Evolutionary conservation across 1,140 invertebrate species (phyloP).

Genomic region (Drosophila tani): DNA sequence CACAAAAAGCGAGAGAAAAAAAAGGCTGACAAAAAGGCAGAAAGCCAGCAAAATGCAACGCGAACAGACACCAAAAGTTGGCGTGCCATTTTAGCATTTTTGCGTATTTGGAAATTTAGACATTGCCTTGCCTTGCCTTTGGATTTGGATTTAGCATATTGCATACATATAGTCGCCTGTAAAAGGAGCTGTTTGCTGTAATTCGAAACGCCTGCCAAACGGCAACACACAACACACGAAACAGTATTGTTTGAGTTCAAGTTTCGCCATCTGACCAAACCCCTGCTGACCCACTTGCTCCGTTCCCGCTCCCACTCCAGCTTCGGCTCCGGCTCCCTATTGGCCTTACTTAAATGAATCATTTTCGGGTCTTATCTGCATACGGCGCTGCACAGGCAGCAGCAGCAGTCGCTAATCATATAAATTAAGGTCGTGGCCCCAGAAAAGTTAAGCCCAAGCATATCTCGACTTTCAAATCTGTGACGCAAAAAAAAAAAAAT

Average conservation of each 20-base stretch:
- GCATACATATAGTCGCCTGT: constrained; percentile 44
- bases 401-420: constrained; percentile 70
- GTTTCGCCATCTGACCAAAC: constrained; percentile 46
- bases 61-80: constrained; percentile 42
- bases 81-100: constrained; percentile 70
- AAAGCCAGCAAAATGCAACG: constrained; percentile 26
- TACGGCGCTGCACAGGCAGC: constrained; percentile 17
- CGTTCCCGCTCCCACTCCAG: not conserved
- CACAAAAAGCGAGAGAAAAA: constrained; percentile 9
- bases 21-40: not conserved
- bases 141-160: constrained; percentile 43
- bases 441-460: constrained; percentile 31
- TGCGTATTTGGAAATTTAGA: constrained; percentile 77
- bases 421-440: constrained; percentile 73
- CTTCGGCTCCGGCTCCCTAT: not conserved
- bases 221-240: constrained; percentile 44
- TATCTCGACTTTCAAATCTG: constrained; percentile 79
- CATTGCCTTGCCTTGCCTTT: constrained; percentile 45
- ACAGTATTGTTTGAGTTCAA: constrained; percentile 59
- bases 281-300: constrained; percentile 42
- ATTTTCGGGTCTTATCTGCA: constrained; percentile 68
- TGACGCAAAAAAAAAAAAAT: constrained; percentile 70
- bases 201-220: constrained; percentile 69
- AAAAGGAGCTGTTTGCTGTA: constrained; percentile 69
- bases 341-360: constrained; percentile 53